Evolutionary conservation across 53 echinoderm and acorn worm genomes (phyloP).

Genomic region (Luidia sarsii): DNA sequence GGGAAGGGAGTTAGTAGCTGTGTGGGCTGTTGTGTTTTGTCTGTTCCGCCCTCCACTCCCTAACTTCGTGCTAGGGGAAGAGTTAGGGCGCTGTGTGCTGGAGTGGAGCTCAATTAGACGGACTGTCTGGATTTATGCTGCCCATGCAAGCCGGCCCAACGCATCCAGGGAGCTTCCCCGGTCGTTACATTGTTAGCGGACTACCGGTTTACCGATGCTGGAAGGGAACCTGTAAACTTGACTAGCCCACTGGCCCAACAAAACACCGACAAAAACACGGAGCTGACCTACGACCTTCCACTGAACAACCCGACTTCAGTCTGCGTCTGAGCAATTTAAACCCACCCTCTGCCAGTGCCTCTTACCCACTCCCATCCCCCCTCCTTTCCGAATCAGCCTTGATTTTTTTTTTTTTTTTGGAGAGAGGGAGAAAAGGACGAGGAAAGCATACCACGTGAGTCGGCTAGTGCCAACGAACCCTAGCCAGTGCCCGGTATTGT

Average conservation of each 20-base stretch:
- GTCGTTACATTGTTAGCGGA: slow-evolving; percentile 32
- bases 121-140: no score
- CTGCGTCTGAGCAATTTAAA: no score
- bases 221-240: no score
- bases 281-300: slow-evolving; percentile 41
- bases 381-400: neutral
- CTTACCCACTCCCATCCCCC: neutral
- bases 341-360: neutral
- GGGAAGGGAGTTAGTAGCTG: no score
- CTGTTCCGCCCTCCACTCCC: no score
- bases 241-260: no score
- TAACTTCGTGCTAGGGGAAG: no score
- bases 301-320: no score
- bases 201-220: slow-evolving; percentile 8
- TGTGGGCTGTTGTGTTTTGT: neutral
- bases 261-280: neutral
- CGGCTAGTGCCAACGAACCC: slow-evolving; percentile 43
- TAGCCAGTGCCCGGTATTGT: slow-evolving; percentile 3
- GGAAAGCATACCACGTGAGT: slow-evolving; percentile 42
- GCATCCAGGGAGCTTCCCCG: slow-evolving; percentile 12
- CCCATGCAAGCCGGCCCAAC: neutral
- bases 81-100: no score
- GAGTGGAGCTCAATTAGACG: no score
- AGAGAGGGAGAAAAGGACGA: neutral
- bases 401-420: neutral